Evolutionary conservation across 2,797 vertebrate species (phyloP).

Genomic region (Gambelia wislizenii): DNA sequence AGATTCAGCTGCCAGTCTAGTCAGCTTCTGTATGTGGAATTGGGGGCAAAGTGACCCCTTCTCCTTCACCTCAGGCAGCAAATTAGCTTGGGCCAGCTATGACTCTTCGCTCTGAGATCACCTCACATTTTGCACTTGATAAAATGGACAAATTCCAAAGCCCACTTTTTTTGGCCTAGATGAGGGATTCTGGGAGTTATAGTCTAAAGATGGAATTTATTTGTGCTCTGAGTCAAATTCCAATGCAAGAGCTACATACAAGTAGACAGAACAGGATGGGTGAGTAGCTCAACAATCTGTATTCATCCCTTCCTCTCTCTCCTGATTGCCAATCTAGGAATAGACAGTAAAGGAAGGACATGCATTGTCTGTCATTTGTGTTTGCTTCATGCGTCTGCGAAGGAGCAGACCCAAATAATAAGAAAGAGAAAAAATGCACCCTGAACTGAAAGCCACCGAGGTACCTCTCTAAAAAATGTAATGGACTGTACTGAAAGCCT

Average conservation of each 20-base stretch:
- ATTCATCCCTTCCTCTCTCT: slow-evolving; percentile 21
- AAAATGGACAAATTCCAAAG: background rate
- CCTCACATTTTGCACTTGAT: too few relatives aligned
- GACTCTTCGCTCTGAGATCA: too few relatives aligned
- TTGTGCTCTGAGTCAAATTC: background rate
- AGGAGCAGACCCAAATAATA: slow-evolving; percentile 66
- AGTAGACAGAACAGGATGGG: background rate
- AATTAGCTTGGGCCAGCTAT: background rate
- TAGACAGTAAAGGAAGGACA: slow-evolving; percentile 45
- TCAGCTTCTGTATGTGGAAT: too few relatives aligned
- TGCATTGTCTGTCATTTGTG: slow-evolving; percentile 47
- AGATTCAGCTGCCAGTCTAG: too few relatives aligned
- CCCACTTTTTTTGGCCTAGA: too few relatives aligned
- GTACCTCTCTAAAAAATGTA: slow-evolving; percentile 80
- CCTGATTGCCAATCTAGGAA: background rate
- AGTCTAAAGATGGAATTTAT: too few relatives aligned
- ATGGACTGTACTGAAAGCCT: slow-evolving; percentile 81
- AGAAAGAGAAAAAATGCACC: slow-evolving; percentile 43
- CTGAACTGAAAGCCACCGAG: slow-evolving; percentile 67
- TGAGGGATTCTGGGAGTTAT: too few relatives aligned
- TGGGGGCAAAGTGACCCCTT: background rate
- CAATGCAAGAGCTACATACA: too few relatives aligned
- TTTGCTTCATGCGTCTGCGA: slow-evolving; percentile 63
- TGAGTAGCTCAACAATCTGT: background rate
- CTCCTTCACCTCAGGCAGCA: background rate